These are phyloP conservation scores for Microctonus brassicae DNA, from an alignment of 2,888 invertebrate species.

Conservation along the genomic window DNA sequence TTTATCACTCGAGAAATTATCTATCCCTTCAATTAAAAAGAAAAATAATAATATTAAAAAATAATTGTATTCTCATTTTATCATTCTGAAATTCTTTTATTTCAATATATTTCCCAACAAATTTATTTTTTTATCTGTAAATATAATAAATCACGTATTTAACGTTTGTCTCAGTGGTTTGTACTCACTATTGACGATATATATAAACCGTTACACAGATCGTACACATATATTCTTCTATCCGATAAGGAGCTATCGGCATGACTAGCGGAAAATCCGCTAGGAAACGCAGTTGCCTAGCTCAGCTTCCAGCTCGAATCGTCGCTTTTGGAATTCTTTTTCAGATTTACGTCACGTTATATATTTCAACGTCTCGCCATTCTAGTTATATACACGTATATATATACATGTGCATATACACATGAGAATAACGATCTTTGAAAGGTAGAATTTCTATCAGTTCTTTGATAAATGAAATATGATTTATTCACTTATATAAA, in stretches of 20 bases:
- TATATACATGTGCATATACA: not conserved
- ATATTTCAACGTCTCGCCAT: constrained; percentile 31
- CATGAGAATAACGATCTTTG: no score
- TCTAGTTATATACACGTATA: not conserved
- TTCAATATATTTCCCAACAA: no score
- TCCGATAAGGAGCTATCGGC: constrained; percentile 45
- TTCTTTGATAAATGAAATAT: constrained; percentile 12
- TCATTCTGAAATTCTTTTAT: no score
- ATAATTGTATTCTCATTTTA: no score
- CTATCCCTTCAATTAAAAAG: no score
- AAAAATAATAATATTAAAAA: no score
- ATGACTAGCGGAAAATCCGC: constrained; percentile 44
- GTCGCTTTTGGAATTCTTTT: constrained; percentile 37
- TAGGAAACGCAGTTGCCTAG: constrained; percentile 44
- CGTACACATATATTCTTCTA: constrained; percentile 26
- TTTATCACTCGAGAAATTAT: no score
- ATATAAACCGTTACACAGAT: not conserved
- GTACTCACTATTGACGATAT: not conserved
- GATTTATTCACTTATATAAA: constrained; percentile 16
- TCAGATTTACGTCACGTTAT: constrained; percentile 47
- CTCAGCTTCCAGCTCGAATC: constrained; percentile 38
- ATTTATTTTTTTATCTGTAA: no score
- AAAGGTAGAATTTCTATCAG: not conserved
- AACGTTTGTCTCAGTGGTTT: not conserved
- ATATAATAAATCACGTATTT: not conserved